These are phyloP conservation scores for Spisula solida DNA, from an alignment of 2,888 invertebrate species.

Conservation along the genomic window DNA sequence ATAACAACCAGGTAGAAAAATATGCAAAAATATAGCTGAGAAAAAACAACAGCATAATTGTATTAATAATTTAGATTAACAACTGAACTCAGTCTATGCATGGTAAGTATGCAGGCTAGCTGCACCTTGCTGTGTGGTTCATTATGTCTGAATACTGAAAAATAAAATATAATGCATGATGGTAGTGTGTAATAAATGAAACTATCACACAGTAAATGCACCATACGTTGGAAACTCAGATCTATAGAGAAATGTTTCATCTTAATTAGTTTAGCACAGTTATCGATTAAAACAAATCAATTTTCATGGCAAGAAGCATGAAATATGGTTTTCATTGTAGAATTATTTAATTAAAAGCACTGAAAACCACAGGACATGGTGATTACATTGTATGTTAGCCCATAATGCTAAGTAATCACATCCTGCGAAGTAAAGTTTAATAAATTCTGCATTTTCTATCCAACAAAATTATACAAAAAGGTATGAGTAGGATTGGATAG, in stretches of 20 bases:
- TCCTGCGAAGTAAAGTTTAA: background rate
- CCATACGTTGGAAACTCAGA: background rate
- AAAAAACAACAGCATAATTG: background rate
- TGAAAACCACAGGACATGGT: too few relatives aligned
- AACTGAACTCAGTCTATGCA: background rate
- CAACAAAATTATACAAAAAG: background rate
- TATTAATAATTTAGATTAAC: background rate
- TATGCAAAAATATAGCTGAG: background rate
- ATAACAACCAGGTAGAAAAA: constrained; percentile 23
- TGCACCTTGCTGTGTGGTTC: background rate
- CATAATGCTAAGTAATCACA: too few relatives aligned
- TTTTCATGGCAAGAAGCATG: too few relatives aligned
- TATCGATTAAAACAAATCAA: too few relatives aligned
- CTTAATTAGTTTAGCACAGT: too few relatives aligned
- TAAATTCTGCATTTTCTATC: background rate
- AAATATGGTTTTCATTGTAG: too few relatives aligned
- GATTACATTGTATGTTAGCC: too few relatives aligned
- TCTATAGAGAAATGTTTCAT: background rate
- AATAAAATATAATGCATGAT: background rate
- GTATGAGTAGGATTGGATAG: background rate
- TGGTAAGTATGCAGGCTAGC: background rate
- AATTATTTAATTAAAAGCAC: too few relatives aligned
- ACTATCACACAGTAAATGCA: background rate
- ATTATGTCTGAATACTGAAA: too few relatives aligned
- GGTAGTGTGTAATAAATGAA: background rate